A percentile compares a stretch with the other conserved stretches of the same genome.
Evolutionary conservation across 2,113 vertebrate species (phyloP).

Genomic region (Halichoerus grypus): DNA sequence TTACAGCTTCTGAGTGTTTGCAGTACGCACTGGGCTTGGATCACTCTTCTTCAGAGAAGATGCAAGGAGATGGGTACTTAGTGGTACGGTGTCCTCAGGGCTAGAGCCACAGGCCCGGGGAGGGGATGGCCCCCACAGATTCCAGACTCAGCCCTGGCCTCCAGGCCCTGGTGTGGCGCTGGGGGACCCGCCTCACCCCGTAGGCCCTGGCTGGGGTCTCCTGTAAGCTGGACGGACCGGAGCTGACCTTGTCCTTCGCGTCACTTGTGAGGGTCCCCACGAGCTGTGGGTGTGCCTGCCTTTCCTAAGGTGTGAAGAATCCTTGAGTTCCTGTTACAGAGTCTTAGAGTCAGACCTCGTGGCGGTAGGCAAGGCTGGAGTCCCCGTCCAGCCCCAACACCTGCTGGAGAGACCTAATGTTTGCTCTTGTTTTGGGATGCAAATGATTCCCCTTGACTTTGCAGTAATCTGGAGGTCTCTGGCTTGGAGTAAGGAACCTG

Average conservation of each 20-base stretch:
- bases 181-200: neutral
- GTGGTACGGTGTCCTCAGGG: neutral
- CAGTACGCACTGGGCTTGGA: neutral
- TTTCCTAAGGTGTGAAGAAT: neutral
- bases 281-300: neutral
- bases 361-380: neutral
- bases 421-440: neutral
- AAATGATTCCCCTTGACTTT: neutral
- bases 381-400: neutral
- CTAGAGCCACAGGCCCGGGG: neutral
- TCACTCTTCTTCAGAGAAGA: neutral
- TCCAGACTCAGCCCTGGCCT: neutral
- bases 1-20: neutral
- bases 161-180: neutral
- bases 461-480: neutral
- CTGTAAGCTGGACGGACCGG: neutral
- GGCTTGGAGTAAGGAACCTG: neutral
- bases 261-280: neutral
- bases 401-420: neutral
- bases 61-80: neutral
- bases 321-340: too few relatives aligned
- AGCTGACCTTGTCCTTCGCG: neutral
- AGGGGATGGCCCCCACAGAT: fast-evolving
- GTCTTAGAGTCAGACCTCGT: neutral
- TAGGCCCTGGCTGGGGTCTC: neutral